These are phyloP conservation scores for Ormia ochracea DNA, from an alignment of 2,888 invertebrate species.

Conservation along the genomic window DNA sequence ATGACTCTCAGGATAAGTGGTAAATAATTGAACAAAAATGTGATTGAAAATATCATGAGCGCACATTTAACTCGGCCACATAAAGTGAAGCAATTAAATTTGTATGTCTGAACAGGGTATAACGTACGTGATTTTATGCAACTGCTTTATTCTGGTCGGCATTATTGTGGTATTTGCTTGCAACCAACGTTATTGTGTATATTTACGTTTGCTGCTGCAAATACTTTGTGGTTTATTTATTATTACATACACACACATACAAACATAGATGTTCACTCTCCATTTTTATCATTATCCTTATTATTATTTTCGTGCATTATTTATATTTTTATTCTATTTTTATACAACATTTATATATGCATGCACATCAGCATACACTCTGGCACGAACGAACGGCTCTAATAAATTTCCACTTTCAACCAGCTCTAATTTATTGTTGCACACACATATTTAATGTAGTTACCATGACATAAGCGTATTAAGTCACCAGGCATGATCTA, in stretches of 20 bases:
- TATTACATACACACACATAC: too few species aligned
- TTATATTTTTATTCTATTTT: background rate
- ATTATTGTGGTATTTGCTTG: conserved; percentile 35
- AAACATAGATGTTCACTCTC: background rate
- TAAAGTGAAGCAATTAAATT: too few species aligned
- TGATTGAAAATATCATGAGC: too few species aligned
- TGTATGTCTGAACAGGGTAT: too few species aligned
- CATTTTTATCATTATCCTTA: background rate
- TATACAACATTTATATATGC: background rate
- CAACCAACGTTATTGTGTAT: background rate
- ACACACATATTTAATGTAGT: background rate
- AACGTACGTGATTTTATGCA: conserved; percentile 55
- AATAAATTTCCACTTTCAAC: background rate
- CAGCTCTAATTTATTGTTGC: background rate
- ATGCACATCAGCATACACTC: background rate
- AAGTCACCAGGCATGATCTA: conserved; percentile 8
- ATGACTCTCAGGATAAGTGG: too few species aligned
- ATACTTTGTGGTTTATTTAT: conserved; percentile 48
- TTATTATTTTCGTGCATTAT: too few species aligned
- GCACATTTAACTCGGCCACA: too few species aligned
- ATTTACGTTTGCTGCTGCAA: conserved; percentile 27
- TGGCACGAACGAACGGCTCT: background rate
- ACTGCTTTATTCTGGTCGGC: conserved; percentile 37
- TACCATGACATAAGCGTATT: conserved; percentile 17
- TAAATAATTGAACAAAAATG: too few species aligned